A percentile compares a stretch with the other conserved stretches of the same genome.
These are phyloP conservation scores for Manis crassicaudata DNA, from an alignment of 2,797 vertebrate genomes.

Conservation along the genomic window DNA sequence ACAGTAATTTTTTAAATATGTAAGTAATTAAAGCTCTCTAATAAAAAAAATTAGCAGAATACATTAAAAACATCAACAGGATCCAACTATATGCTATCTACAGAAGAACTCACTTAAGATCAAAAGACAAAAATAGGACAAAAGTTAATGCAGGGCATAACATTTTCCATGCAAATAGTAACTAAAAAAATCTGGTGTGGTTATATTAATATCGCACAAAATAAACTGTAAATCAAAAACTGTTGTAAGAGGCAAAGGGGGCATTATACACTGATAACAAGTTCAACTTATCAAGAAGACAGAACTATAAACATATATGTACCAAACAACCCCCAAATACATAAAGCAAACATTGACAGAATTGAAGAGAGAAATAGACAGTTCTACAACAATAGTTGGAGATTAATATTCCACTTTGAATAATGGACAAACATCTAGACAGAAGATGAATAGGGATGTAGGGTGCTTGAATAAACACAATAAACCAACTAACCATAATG, in stretches of 20 bases:
- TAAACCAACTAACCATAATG: not conserved
- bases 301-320: not conserved
- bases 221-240: not conserved
- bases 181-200: not conserved
- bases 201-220: not conserved
- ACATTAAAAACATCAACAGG: not conserved
- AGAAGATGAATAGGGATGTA: not conserved
- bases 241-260: not conserved
- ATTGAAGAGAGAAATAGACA: not conserved
- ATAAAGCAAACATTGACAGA: not conserved
- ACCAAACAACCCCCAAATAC: not conserved
- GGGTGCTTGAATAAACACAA: not conserved
- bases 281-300: not conserved
- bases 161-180: not conserved
- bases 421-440: not conserved
- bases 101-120: not conserved
- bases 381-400: not conserved
- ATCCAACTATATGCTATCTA: not conserved
- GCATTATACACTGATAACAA: not conserved
- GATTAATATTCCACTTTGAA: not conserved
- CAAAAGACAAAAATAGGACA: not conserved
- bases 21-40: not conserved
- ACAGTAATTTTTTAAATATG: not conserved
- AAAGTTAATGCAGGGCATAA: not conserved
- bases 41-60: not conserved